Conservation (phyloP, 2,888 invertebrate species). For the Pyralis farinalis region DNA sequence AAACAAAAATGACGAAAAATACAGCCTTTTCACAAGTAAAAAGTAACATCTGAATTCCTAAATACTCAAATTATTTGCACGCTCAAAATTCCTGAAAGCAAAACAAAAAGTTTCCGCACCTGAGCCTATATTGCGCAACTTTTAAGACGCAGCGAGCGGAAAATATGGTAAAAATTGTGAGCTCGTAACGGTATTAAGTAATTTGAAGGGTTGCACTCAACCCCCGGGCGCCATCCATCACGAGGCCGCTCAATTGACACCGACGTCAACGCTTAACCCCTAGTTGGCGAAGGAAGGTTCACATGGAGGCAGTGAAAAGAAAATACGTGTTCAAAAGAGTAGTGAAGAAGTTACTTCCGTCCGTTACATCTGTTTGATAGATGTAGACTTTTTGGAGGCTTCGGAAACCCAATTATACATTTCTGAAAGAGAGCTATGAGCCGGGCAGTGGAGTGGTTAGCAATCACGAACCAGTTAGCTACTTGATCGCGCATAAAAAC, state of each 20-base stretch:
- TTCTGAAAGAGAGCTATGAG: too few relatives aligned
- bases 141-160: conserved; percentile 6
- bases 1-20: too few relatives aligned
- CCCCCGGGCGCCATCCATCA: conserved; percentile 65
- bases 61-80: background rate
- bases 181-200: conserved; percentile 41
- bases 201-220: conserved; percentile 55
- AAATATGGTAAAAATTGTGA: conserved; percentile 23
- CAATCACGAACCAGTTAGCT: too few relatives aligned
- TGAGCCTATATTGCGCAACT: background rate
- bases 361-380: too few relatives aligned
- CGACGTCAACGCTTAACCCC: conserved; percentile 71
- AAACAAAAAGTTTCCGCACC: background rate
- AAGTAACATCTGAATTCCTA: too few relatives aligned
- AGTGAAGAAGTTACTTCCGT: too few relatives aligned
- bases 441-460: too few relatives aligned
- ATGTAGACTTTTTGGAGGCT: too few relatives aligned
- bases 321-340: too few relatives aligned
- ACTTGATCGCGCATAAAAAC: too few relatives aligned
- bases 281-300: conserved; percentile 32
- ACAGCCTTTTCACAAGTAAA: too few relatives aligned
- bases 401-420: too few relatives aligned
- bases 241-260: conserved; percentile 67
- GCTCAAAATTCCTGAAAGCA: background rate
- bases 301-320: conserved; percentile 52